Evolutionary conservation across 2,888 invertebrate genomes (phyloP), one percentile per base, ranked within the genome.

Genomic region (Aleiodes testaceus): DNA sequence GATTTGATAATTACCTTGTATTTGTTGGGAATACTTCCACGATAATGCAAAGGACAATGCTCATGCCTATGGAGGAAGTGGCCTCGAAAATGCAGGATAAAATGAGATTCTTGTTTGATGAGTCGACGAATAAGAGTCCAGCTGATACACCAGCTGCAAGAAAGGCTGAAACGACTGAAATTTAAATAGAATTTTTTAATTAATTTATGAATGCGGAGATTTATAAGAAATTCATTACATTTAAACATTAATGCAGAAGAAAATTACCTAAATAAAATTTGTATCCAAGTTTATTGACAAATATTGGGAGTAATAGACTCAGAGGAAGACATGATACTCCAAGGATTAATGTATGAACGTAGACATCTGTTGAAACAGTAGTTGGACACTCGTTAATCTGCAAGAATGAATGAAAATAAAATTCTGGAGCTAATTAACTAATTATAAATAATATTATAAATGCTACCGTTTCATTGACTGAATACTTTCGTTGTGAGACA

Each of bases 21-120:
- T 94, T 93, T 68, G 94, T 94, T 76, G 94, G 94, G 89, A 94
- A 94, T 74, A 94, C 87, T 85, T 94, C 94, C 66, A 94, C 94
- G 84, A 94, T 91, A 45, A 94, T 92, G 82, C 94, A 94, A 87
- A 93, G 93, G 45, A 94, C 92, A 61, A 93, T 91, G 89, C 93
- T 93, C 84, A 94, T 93, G 77, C 93, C 93, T 75, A 94, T 90
- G 70, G 94, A 94, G 36, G 94, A 93, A 69, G 94, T 88, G 3
- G 94, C 93, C 86, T 94, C 94, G 85, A 94, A 94, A 81, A 93
- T 91, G 82, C 93, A 93, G 0, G 94, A 94, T 59, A 94, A 88
- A 52, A 93, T 90, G 81, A 94, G 88, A 87, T 94, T 94, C 81
- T 93, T 91, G n/a, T 87, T 88, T 12, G 94, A 91, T 80, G 92